Evolutionary conservation across 2,888 invertebrate species (phyloP).

Genomic region (Nemotelus pantherinus): DNA sequence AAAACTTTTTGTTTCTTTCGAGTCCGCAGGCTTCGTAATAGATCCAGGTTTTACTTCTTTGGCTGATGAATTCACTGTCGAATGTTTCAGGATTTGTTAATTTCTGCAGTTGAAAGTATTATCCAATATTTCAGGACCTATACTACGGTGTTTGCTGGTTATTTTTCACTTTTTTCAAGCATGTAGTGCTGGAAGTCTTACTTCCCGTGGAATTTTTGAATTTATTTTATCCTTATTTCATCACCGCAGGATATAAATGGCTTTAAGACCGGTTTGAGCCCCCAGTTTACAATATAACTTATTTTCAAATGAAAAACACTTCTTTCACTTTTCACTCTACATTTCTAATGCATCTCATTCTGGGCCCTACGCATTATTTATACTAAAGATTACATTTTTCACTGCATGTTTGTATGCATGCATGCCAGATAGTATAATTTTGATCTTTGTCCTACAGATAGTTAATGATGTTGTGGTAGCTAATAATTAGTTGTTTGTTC

Average conservation of each 20-base stretch:
- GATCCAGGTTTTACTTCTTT: not conserved
- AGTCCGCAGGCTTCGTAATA: conserved; percentile 8
- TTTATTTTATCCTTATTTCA: conserved; percentile 17
- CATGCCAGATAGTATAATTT: too few species aligned
- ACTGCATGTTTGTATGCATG: too few species aligned
- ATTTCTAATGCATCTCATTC: too few species aligned
- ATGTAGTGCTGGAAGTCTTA: conserved; percentile 13
- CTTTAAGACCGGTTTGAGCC: too few species aligned
- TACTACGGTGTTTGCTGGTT: conserved; percentile 8
- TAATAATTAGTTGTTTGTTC: too few species aligned
- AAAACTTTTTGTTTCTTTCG: not conserved
- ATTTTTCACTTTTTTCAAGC: conserved; percentile 17
- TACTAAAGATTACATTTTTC: not conserved
- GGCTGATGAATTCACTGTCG: conserved; percentile 1
- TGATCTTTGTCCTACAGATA: too few species aligned
- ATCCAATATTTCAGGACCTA: conserved; percentile 5
- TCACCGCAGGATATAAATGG: too few species aligned
- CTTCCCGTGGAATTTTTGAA: conserved; percentile 2
- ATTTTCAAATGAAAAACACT: too few species aligned
- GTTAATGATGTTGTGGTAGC: too few species aligned
- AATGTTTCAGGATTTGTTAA: not conserved
- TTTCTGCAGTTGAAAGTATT: not conserved
- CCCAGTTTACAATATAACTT: too few species aligned
- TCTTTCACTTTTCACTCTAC: too few species aligned
- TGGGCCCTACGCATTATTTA: not conserved